Base-by-base conservation (phyloP, 2,113 vertebrate genomes). In the Jaculus jaculus region DNA sequence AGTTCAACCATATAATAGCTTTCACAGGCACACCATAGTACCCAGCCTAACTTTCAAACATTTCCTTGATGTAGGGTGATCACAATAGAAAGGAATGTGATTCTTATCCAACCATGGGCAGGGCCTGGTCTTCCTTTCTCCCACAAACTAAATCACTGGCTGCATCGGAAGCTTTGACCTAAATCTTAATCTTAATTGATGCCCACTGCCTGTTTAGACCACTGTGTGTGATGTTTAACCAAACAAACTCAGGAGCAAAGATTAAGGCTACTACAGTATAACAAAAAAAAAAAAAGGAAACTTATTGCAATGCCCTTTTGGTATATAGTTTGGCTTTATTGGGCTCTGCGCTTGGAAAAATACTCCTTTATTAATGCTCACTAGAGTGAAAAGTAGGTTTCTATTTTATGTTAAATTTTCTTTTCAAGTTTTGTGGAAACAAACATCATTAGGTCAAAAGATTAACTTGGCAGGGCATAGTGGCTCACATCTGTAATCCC, bases 71-170 rank as follows among this genome's bases (percentile, higher is more conserved):
- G 96, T 97, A 91, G 84, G 71, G 89, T 98, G 98, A 98, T 96
- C 94, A 97, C 97, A 97, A 96, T 96, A 87, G 96, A 98, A 98
- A 98, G 95, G 98, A 98, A 98, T 98, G 98, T 74, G 96, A 95
- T 89, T 97, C 97, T 96, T 95, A 95, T 97, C 96, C 96, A 97
- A 91, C 93, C 58, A 26, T 92, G 60, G 0, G 93, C 92, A 97
- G 93, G 94, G 84, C 93, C 97, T 97, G 97, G 97, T 98, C 97
- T 97, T 97, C 91, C 94, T 96, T 98, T 97, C 97, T 97, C 96
- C 96, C 87, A 72, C 89, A 96, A 97, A 97, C 96, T 95, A 97
- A 98, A 97, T 97, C 95, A 97, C 10, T 94, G 95, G 65, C 89
- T 89, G 79, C 94, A 84, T 97, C 87, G 81, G 94, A 96, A 95